Base-by-base conservation (phyloP, 2,797 vertebrate genomes). In the Spinibarbus caldwelli region DNA sequence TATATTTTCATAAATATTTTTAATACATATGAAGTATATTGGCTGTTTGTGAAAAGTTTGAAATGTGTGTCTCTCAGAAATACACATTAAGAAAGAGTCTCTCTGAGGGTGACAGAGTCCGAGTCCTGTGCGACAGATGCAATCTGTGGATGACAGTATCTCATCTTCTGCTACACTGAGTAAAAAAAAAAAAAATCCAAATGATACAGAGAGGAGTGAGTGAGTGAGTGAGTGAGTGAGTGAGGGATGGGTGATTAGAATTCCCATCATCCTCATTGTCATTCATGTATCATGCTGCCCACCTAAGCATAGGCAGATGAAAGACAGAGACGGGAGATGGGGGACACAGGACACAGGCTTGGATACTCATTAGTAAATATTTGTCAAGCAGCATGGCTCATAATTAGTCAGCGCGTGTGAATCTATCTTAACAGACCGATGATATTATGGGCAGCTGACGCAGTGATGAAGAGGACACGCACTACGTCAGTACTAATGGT, bases 401-500 rank as follows among this genome's bases (percentile, higher is more conserved):
- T 82, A 84, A 86, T 89, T 86, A 88, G 85, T 86, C 81, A 86
- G 75, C 36, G 57, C 77, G 87, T 86, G 82, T 23, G 67, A 83
- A 84, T 62, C 78, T 70, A 82, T 85, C 84, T 76, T 82, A 79
- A 64, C 77, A 80, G 85, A 76, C 64, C 2, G 31, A 77, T 77
- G 82, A 85, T 86, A 72, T 87, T 88, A 82, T 78, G 47, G 73
- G 86, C 62, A 82, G 85, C 85, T 87, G 89, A 88, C 57, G 86
- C 78, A 86, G 78, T 12, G 68, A 59, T 80, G 79, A 78, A 72
- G 75, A 75, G 71, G 78, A 87, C 88, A 85, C 66, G 75, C 62
- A 78, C 72, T 8, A 43, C 66, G 45, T 73, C 80, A 87, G 68
- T 80, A 76, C 59, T 84, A 86, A 59, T 82, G 87, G 59, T 88